Base-by-base conservation (phyloP, 2,113 vertebrate genomes). In the Pimephales promelas region DNA sequence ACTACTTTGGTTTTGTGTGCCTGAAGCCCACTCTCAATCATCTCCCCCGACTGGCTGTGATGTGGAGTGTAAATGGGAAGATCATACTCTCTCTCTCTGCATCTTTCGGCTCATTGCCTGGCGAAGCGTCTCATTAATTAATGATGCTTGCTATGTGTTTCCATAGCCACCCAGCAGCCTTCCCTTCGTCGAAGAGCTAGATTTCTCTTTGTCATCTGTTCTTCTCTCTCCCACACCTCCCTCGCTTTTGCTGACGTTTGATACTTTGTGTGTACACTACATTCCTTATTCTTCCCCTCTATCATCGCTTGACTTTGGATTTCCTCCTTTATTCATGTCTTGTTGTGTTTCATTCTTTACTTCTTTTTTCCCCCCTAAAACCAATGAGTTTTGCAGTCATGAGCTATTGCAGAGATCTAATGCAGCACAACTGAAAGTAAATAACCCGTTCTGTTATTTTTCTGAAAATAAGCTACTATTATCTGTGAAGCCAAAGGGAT, bases 121-220 rank as follows among this genome's bases (percentile, higher is more conserved):
- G 64, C 36, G 73, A 85, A 85, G 81, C 85, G 13, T 76, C 61
- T 85, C 72, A 71, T 61, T 77, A 81, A 87, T 85, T 87, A 87
- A 86, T 86, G 64, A 87, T 52, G 45, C 64, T 86, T 84, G 83
- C 40, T 70, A 28, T 76, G 87, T 81, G 90, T 90, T 92, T 83
- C 88, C 84, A 90, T 89, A 89, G 90, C 82, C 89, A 91, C 88
- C 11, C 77, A 88, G 85, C 82, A 57, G 61, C 87, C 79, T 86
- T 52, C 34, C 45, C 64, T 43, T 36, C 18, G 3, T 79, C 20
- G 13, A 34, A 72, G 71, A 22, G 24, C 22, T 61, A 68, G 61
- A 64, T 34, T 68, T 62, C 73, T 79, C 75, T 72, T 16, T 90
- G 11, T 80, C 61, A 71, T 90, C 49, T 86, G 0, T 87, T 78